phyloP scores from a whole-genome alignment of 2,888 invertebrate species.

The Nycteola revayana region DNA sequence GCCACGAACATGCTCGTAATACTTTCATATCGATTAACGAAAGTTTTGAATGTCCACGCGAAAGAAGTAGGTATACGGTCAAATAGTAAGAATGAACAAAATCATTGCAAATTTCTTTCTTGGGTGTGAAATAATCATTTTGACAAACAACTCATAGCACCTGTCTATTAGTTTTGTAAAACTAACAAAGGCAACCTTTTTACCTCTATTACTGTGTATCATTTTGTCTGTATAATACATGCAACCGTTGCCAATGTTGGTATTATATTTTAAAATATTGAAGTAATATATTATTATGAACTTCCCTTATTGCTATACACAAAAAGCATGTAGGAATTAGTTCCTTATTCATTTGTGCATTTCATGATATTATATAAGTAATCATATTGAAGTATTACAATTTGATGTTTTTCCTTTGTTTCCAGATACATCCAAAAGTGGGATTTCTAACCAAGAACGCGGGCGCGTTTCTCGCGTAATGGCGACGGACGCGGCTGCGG shows the following conservation, averaged over 20 bases:
- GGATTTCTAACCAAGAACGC: constrained; percentile 40
- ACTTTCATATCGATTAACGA: constrained; percentile 76
- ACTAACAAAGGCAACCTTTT: no score
- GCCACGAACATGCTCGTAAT: constrained; percentile 67
- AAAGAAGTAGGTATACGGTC: constrained; percentile 44
- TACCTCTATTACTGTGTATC: no score
- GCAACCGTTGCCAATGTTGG: no score
- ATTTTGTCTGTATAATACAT: no score
- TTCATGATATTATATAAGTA: no score
- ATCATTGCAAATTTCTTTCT: constrained; percentile 16
- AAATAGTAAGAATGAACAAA: constrained; percentile 23
- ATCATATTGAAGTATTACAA: no score
- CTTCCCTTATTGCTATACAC: no score
- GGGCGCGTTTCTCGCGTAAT: constrained; percentile 66
- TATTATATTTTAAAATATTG: no score
- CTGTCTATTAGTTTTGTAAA: no score
- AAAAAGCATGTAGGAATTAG: no score
- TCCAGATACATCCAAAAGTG: constrained; percentile 63
- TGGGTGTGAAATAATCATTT: constrained; percentile 18
- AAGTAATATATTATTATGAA: no score
- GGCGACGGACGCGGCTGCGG: constrained; percentile 70
- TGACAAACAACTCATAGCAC: constrained; percentile 15
- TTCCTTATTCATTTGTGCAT: no score
- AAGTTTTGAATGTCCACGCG: constrained; percentile 59
- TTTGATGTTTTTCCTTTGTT: constrained; percentile 46